phyloP scores from a whole-genome alignment of 2,888 invertebrate genomes.

The Muschampia plurimacula region DNA sequence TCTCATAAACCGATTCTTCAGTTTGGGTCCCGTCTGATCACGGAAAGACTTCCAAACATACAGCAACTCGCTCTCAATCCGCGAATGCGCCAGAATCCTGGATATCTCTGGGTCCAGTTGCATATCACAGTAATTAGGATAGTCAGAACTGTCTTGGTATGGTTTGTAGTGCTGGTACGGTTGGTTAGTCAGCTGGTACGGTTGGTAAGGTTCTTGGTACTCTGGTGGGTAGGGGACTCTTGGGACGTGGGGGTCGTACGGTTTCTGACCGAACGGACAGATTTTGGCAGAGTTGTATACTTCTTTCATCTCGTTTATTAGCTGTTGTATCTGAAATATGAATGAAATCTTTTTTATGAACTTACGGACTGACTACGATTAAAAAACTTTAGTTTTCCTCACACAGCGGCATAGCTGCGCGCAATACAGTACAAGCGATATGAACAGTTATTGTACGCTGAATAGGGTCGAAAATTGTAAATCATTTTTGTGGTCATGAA shows the following conservation, averaged over 20 bases:
- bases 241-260: constrained; percentile 73
- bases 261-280: constrained; percentile 88
- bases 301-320: constrained; percentile 92
- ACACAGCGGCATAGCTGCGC: no score
- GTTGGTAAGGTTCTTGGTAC: constrained; percentile 53
- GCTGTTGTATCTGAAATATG: constrained; percentile 86
- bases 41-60: constrained; percentile 94
- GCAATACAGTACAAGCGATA: no score
- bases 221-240: constrained; percentile 51
- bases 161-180: constrained; percentile 66
- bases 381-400: no score
- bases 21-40: constrained; percentile 91
- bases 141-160: constrained; percentile 54
- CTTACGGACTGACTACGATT: no score
- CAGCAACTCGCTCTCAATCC: constrained; percentile 90
- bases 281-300: constrained; percentile 90
- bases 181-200: constrained; percentile 63
- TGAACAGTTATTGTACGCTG: no score
- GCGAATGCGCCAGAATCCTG: constrained; percentile 88
- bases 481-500: no score
- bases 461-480: no score
- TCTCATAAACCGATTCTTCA: constrained; percentile 91
- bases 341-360: no score
- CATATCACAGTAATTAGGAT: constrained; percentile 84
- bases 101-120: constrained; percentile 88